Conservation (phyloP, 2,797 vertebrate species). For the Anguilla megastoma region DNA sequence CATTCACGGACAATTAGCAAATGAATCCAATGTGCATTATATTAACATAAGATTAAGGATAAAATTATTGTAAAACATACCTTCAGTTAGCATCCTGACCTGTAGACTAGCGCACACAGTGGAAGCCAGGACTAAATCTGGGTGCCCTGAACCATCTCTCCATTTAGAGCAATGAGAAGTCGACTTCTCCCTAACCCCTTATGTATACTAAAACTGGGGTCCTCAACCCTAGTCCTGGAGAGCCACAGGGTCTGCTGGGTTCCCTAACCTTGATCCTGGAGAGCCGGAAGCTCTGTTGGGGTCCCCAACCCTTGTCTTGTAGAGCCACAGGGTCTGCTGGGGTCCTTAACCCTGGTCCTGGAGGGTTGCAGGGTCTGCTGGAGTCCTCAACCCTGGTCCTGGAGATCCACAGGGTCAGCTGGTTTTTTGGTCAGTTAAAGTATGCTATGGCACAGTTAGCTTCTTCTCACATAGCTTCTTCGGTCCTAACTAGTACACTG, state of each 20-base stretch:
- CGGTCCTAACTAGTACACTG: background rate
- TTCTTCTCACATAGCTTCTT: background rate
- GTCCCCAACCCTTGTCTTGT: too few relatives aligned
- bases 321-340: background rate
- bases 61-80: background rate
- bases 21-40: background rate
- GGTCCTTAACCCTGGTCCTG: background rate
- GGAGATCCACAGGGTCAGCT: background rate
- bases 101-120: background rate
- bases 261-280: too few relatives aligned
- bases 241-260: too few relatives aligned
- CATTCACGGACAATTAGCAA: background rate
- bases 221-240: too few relatives aligned
- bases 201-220: background rate
- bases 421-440: background rate
- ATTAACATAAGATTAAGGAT: background rate
- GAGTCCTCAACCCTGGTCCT: background rate
- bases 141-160: background rate
- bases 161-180: background rate
- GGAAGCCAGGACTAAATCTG: too few relatives aligned
- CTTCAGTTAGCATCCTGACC: background rate
- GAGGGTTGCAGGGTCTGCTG: background rate
- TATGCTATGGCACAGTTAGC: background rate
- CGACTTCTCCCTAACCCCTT: background rate
- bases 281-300: too few relatives aligned